These are phyloP conservation scores for Luscinia megarhynchos DNA, from an alignment of 2,797 vertebrate species.

Conservation along the genomic window DNA sequence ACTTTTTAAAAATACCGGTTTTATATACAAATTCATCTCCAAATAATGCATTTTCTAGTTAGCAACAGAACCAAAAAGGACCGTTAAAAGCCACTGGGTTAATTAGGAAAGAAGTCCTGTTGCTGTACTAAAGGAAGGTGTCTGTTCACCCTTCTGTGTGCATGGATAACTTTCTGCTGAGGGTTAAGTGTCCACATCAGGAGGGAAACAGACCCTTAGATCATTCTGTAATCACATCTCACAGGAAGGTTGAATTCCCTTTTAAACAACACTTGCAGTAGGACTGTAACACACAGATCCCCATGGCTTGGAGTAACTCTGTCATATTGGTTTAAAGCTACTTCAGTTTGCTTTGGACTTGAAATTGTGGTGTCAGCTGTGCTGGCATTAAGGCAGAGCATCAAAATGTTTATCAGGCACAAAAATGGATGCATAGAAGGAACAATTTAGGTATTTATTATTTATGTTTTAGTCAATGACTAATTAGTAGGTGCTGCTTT, in stretches of 20 bases:
- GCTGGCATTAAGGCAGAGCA: conserved; percentile 71
- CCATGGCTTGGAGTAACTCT: background rate
- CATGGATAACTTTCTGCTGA: background rate
- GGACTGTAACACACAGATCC: background rate
- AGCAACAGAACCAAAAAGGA: background rate
- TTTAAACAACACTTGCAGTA: conserved; percentile 32
- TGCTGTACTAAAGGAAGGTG: background rate
- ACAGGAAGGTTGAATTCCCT: conserved; percentile 60
- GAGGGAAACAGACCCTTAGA: background rate
- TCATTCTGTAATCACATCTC: background rate
- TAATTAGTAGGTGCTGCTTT: conserved; percentile 97
- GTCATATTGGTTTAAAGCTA: conserved; percentile 40
- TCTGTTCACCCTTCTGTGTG: background rate
- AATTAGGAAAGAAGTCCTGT: conserved; percentile 18
- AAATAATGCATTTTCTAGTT: background rate
- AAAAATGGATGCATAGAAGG: conserved; percentile 75
- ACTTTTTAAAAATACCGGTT: background rate
- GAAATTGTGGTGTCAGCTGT: conserved; percentile 78
- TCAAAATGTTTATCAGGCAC: conserved; percentile 73
- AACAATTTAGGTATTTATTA: conserved; percentile 92
- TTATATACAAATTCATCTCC: conserved; percentile 8
- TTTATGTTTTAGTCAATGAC: conserved; percentile 99
- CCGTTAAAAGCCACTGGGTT: background rate
- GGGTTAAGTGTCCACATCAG: background rate
- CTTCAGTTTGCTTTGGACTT: conserved; percentile 80